Percentiles rank a stretch among this genome's conserved stretches.
phyloP scores from a whole-genome alignment of 2,888 invertebrate genomes.

The Drosophila emarginata region DNA sequence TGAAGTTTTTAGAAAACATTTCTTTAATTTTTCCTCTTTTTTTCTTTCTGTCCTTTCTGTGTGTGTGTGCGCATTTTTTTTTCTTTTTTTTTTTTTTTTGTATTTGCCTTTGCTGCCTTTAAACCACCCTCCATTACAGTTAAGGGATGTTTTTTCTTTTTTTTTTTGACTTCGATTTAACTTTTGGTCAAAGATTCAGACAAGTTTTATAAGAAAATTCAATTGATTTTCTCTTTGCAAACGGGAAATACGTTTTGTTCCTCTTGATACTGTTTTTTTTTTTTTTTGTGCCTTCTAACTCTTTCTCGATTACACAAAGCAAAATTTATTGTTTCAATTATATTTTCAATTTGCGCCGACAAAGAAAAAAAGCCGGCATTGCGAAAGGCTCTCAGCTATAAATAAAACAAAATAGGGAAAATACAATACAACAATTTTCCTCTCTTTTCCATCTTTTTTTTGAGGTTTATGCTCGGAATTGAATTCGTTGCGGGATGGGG shows the following conservation, averaged over 20 bases:
- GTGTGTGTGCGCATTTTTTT: background rate
- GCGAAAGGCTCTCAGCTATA: conserved; percentile 69
- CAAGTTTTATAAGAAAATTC: conserved; percentile 61
- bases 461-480: conserved; percentile 69
- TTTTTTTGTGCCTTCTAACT: conserved; percentile 42
- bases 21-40: conserved; percentile 61
- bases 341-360: conserved; percentile 77
- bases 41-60: conserved; percentile 41
- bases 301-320: conserved; percentile 43
- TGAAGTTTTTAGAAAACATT: conserved; percentile 59
- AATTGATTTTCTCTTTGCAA: conserved; percentile 63
- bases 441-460: conserved; percentile 38
- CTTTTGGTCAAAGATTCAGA: conserved; percentile 56
- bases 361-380: conserved; percentile 59
- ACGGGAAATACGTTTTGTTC: background rate
- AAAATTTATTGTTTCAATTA: conserved; percentile 78
- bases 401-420: conserved; percentile 75
- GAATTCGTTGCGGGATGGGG: conserved; percentile 35
- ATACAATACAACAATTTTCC: conserved; percentile 47
- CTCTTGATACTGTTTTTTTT: conserved; percentile 15
- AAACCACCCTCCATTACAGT: conserved; percentile 65
- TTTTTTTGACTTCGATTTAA: conserved; percentile 32
- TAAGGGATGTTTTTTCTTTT: conserved; percentile 49
- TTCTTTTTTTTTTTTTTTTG: conserved; percentile 21
- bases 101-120: conserved; percentile 38